Percentiles rank a stretch among this genome's conserved stretches.
These are phyloP conservation scores for Drosophila kokeensis DNA, from an alignment of 2,888 invertebrate genomes.

Conservation along the genomic window DNA sequence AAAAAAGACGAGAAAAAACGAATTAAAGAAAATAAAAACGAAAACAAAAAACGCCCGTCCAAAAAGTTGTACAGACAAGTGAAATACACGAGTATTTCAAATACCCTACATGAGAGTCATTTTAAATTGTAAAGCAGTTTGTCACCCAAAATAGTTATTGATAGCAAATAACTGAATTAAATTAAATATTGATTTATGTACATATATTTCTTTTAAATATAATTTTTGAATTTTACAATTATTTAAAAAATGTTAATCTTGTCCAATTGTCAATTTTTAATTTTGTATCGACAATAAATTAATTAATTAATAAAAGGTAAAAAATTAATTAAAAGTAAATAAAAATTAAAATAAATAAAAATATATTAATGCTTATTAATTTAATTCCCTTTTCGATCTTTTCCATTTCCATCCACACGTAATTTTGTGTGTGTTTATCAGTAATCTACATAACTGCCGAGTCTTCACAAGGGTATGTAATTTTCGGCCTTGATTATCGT, in stretches of 20 bases:
- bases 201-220: background rate
- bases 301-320: too few relatives aligned
- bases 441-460: background rate
- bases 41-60: conserved; percentile 51
- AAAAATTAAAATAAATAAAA: background rate
- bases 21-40: conserved; percentile 39
- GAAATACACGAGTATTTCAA: conserved; percentile 59
- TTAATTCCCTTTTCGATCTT: background rate
- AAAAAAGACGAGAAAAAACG: conserved; percentile 12
- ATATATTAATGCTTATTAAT: background rate
- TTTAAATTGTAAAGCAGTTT: background rate
- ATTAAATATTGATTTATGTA: background rate
- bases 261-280: background rate
- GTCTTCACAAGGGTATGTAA: conserved; percentile 38
- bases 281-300: background rate
- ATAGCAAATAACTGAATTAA: background rate
- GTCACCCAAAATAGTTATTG: background rate
- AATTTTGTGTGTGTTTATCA: conserved; percentile 8
- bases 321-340: too few relatives aligned
- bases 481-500: conserved; percentile 44
- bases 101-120: conserved; percentile 9
- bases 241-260: too few relatives aligned
- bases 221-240: background rate
- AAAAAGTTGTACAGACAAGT: conserved; percentile 73
- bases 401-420: background rate